Evolutionary conservation across 2,797 vertebrate genomes (phyloP).

Genomic region (Ispidina lecontei): DNA sequence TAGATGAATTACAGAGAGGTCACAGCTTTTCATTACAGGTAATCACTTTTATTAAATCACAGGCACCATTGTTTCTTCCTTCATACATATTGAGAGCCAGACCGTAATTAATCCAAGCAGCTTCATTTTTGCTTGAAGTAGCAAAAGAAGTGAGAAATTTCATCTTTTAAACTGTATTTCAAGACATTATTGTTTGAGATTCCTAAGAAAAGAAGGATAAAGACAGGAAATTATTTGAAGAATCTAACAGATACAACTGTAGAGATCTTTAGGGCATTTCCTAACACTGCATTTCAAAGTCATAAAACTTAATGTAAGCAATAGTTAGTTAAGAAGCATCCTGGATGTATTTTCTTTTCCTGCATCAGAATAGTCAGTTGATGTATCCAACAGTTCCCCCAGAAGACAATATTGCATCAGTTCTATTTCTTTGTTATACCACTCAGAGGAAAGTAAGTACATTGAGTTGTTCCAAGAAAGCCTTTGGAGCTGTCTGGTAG

Average conservation of each 20-base stretch:
- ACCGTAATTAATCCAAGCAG: neutral
- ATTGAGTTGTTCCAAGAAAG: neutral
- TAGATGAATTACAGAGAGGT: neutral
- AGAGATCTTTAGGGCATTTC: neutral
- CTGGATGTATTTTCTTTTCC: neutral
- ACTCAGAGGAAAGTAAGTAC: neutral
- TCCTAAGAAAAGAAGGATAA: neutral
- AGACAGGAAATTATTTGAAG: neutral
- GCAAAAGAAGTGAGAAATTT: neutral
- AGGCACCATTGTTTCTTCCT: neutral
- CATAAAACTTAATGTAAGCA: neutral
- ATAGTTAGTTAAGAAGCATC: neutral
- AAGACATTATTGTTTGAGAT: neutral
- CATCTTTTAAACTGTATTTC: neutral
- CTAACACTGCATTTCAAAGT: neutral
- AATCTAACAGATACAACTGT: neutral
- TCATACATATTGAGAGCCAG: neutral
- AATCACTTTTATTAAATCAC: conserved; percentile 39
- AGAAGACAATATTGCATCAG: neutral
- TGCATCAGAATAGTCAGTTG: neutral
- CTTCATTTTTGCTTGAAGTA: neutral
- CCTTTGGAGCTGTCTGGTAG: neutral
- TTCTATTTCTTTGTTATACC: neutral
- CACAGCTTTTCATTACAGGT: conserved; percentile 39
- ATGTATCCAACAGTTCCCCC: neutral